Evolutionary conservation across 1,140 invertebrate genomes (phyloP).

Genomic region (Dufourea novaeangliae): DNA sequence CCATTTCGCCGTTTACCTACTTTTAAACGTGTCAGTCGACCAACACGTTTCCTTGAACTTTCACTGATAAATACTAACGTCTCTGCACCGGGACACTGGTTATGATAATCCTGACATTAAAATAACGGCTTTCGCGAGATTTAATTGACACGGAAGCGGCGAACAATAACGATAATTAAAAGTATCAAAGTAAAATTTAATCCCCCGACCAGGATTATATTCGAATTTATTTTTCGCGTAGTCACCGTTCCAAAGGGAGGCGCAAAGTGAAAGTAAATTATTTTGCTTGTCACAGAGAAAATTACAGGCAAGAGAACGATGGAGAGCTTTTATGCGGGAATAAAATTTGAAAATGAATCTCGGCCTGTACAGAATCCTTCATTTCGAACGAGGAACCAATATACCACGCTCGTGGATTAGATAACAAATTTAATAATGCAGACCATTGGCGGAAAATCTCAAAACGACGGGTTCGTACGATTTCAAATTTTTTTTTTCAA

Average conservation of each 20-base stretch:
- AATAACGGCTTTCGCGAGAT: background rate
- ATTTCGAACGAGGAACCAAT: background rate
- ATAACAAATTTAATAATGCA: background rate
- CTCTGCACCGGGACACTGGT: background rate
- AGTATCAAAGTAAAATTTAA: too few species aligned
- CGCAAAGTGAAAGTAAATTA: background rate
- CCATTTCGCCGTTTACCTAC: background rate
- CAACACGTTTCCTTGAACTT: constrained; percentile 51
- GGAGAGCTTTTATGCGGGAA: background rate
- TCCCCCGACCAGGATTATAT: background rate
- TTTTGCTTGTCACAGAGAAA: background rate
- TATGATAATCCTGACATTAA: constrained; percentile 44
- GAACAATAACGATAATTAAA: too few species aligned
- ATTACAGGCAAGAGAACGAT: background rate
- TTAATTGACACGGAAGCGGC: background rate
- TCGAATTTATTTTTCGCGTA: background rate
- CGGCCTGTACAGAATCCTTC: too few species aligned
- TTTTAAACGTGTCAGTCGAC: constrained; percentile 4
- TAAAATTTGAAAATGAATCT: constrained; percentile 2
- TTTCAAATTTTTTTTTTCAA: too few species aligned
- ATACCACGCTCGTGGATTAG: background rate
- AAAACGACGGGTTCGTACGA: too few species aligned
- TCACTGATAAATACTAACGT: constrained; percentile 26
- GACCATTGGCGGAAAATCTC: too few species aligned
- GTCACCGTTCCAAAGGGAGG: too few species aligned